These are phyloP conservation scores for Stenurella melanura DNA, from an alignment of 2,888 invertebrate species.

Conservation along the genomic window DNA sequence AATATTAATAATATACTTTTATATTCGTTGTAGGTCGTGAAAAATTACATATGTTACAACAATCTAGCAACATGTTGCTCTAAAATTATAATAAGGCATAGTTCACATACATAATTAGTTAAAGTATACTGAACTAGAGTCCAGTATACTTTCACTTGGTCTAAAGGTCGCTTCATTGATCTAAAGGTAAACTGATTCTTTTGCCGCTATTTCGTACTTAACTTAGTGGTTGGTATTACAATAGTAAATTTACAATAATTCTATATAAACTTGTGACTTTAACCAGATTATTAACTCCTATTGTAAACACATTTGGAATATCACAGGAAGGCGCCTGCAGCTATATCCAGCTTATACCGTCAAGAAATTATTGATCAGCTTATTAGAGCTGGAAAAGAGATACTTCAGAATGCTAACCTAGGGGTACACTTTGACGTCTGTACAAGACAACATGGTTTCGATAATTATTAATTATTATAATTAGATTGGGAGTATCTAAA, in stretches of 20 bases:
- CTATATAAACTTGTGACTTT: not conserved
- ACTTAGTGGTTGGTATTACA: not conserved
- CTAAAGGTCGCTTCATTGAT: too few species aligned
- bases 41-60: too few species aligned
- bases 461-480: not conserved
- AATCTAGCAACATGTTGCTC: too few species aligned
- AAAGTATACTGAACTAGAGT: too few species aligned
- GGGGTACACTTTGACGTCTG: not conserved
- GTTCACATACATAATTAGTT: too few species aligned
- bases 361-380: slow-evolving; percentile 2
- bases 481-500: not conserved
- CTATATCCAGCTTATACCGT: not conserved
- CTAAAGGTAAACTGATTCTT: too few species aligned
- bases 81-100: too few species aligned
- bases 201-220: not conserved
- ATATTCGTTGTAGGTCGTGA: too few species aligned
- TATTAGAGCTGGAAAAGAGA: not conserved
- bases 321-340: not conserved
- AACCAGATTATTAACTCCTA: not conserved
- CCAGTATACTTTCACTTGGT: too few species aligned
- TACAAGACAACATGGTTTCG: not conserved
- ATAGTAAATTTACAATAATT: not conserved
- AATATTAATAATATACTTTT: too few species aligned
- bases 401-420: not conserved
- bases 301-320: not conserved